Evolutionary conservation across 2,797 vertebrate genomes (phyloP), one percentile per base, ranked within the genome.

Genomic region (Scomberomorus guttatus): DNA sequence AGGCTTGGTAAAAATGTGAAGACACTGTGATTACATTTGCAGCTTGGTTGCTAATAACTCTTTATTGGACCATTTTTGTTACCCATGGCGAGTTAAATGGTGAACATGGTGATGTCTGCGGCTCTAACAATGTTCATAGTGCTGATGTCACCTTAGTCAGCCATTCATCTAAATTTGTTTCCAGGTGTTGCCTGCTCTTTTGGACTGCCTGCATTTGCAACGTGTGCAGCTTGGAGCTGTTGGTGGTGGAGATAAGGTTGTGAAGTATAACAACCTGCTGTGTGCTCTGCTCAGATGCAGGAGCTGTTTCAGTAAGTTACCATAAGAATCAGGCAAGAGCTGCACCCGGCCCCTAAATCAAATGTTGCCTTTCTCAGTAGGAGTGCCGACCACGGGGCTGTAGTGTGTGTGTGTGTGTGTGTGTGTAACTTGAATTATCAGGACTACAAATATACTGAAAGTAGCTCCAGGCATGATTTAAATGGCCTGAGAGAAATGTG

Each of bases 221-320:
- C 72, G 64, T 20, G 50, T 57, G 68, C 70, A 85, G 74, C 78
- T 70, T 46, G 64, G 59, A 84, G 88, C 89, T 85, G 85, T 82
- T n/a, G n/a, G 75, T 32, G 32, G 67, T n/a, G 60, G 62, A 87
- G 89, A 92, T 90, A 91, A 88, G 78, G 34, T 73, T 18, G 42
- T 37, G 39, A 51, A 78, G 66, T 78, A 68, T 39, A 85, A 81
- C 51, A 76, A 39, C 42, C 61, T 39, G 9, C 14, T 12, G 13
- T 4, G 11, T 54, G 54, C 72, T 86, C 58, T 59, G 50, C 66
- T 74, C 29, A 55, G 77, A 80, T 34, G 46, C 52, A 60, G 44
- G 32, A 71, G 65, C 69, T 6, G 24, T 59, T 67, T 39, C 0
- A 2, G 66, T 71, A 76, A 80, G 78, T 62, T 69, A 64, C 63